These are phyloP conservation scores for Brachymystax lenok DNA, from an alignment of 2,797 vertebrate species.

Conservation along the genomic window DNA sequence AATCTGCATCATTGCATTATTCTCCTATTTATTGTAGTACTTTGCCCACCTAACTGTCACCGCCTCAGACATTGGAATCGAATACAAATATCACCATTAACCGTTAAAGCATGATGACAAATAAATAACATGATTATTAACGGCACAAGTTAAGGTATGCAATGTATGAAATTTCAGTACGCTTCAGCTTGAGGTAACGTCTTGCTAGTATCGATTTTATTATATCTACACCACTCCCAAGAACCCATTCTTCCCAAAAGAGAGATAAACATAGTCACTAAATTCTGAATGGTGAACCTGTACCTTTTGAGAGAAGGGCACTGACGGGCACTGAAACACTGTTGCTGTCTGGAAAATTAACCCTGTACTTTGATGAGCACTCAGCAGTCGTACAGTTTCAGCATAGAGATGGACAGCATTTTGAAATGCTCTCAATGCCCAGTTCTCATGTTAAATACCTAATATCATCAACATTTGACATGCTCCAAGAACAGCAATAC, in stretches of 20 bases:
- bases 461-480: background rate
- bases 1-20: background rate
- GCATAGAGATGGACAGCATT: background rate
- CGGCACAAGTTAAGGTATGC: constrained; percentile 20
- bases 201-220: constrained; percentile 61
- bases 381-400: background rate
- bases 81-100: background rate
- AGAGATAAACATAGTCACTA: constrained; percentile 33
- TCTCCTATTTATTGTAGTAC: background rate
- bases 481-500: background rate
- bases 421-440: background rate
- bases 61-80: background rate
- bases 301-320: background rate
- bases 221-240: constrained; percentile 30
- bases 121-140: background rate
- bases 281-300: constrained; percentile 16
- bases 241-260: constrained; percentile 34
- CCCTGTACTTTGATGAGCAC: background rate
- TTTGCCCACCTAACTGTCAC: background rate
- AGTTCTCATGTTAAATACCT: background rate
- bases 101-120: background rate
- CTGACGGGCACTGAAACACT: background rate
- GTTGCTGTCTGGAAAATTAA: background rate
- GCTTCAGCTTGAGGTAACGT: constrained; percentile 41
- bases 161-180: constrained; percentile 41